These are phyloP conservation scores for Amiota mariae DNA, from an alignment of 2,888 invertebrate genomes.

Conservation along the genomic window DNA sequence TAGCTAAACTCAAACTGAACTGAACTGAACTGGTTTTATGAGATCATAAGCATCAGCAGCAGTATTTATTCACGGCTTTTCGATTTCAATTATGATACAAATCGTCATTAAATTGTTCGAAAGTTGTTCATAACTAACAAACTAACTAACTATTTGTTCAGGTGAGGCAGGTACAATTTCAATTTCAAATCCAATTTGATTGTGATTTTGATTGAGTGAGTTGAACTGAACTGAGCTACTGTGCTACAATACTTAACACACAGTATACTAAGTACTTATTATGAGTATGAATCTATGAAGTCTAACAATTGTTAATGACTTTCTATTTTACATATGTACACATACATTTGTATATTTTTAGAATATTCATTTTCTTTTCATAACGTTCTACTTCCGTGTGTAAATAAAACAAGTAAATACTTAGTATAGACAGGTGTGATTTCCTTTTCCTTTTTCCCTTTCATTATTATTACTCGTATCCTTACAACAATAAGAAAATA, in stretches of 20 bases:
- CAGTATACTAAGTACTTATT: too few relatives aligned
- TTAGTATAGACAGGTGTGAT: conserved; percentile 16
- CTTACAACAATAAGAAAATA: conserved; percentile 11
- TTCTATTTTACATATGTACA: background rate
- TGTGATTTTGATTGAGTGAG: conserved; percentile 24
- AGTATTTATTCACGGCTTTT: conserved; percentile 67
- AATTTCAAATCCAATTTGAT: background rate
- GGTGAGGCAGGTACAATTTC: conserved; percentile 8
- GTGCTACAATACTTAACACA: too few relatives aligned
- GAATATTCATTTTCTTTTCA: conserved; percentile 1
- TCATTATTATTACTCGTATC: conserved; percentile 25
- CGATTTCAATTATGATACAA: conserved; percentile 67
- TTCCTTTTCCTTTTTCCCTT: conserved; percentile 9
- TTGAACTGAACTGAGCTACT: background rate
- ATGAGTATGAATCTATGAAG: too few relatives aligned
- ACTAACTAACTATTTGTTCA: conserved; percentile 11
- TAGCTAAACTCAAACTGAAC: conserved; percentile 39
- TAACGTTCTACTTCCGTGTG: background rate
- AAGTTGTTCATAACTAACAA: conserved; percentile 53
- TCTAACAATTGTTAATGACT: too few relatives aligned
- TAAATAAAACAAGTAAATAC: too few relatives aligned
- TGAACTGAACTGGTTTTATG: conserved; percentile 54
- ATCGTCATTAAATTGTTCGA: conserved; percentile 65
- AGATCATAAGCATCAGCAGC: conserved; percentile 56
- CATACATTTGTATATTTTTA: background rate